A percentile compares a stretch with the other conserved stretches of the same genome.
These are phyloP conservation scores for Dusona sp. DNA, from an alignment of 2,888 invertebrate genomes.

Conservation along the genomic window DNA sequence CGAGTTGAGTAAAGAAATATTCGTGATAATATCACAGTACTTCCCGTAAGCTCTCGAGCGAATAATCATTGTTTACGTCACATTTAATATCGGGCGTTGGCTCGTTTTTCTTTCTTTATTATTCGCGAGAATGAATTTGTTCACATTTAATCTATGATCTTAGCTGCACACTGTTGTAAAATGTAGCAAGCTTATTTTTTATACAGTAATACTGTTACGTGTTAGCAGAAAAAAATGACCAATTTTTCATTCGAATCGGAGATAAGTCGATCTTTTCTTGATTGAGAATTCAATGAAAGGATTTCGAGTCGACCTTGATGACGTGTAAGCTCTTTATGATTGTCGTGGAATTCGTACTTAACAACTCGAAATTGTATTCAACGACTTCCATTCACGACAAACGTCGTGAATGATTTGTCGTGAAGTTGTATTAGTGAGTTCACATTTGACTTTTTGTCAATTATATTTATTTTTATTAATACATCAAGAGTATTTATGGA, in stretches of 20 bases:
- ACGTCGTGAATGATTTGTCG: not conserved
- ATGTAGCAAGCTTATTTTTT: constrained; percentile 3
- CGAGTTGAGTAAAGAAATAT: constrained; percentile 63
- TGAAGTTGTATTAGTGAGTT: not conserved
- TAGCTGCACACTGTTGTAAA: constrained; percentile 12
- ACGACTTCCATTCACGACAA: not conserved
- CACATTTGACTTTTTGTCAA: not conserved
- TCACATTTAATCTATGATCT: constrained; percentile 34
- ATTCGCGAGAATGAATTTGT: constrained; percentile 33
- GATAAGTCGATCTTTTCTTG: not conserved
- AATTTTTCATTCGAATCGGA: not conserved
- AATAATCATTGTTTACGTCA: constrained; percentile 62
- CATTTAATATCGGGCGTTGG: constrained; percentile 42
- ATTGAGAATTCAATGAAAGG: not conserved
- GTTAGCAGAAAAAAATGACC: not conserved
- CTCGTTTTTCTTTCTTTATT: constrained; percentile 28
- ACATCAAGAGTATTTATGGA: not conserved
- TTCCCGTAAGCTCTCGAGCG: constrained; percentile 48
- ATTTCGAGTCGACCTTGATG: not conserved
- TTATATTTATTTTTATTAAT: not conserved
- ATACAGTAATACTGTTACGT: not conserved
- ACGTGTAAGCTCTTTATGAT: not conserved
- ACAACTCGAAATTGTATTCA: not conserved
- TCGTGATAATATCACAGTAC: constrained; percentile 54
- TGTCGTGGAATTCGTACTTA: not conserved